Evolutionary conservation across 2,113 vertebrate genomes (phyloP), one percentile per base, ranked within the genome.

Genomic region (Prinia subflava): DNA sequence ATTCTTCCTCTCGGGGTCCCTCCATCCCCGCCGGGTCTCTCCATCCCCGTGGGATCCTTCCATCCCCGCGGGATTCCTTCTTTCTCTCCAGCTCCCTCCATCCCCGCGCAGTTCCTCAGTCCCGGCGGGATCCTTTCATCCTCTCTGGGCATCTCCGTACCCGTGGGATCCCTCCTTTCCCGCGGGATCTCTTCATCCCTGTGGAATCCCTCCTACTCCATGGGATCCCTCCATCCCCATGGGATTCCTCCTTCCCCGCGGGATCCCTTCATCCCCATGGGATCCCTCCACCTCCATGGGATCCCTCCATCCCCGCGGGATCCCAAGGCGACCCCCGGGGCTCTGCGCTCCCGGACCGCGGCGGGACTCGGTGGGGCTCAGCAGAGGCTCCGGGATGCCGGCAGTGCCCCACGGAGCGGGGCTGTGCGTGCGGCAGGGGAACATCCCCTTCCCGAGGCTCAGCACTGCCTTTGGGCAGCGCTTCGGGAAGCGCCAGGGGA

Each of bases 331-430:
- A 30, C 39, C 14, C 52, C 20, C 6, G 57, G 68, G n/a, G 42
- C 41, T 14, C 50, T 2, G 82, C 20, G 6, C 37, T 44, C 30
- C 7, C 62, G 11, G 47, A 2, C 6, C 3, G 0, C 9, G 6
- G 39, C 30, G 1, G 42, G 42, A 10, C 37, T 6, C 5, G 1
- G 39, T 1, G 24, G 30, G 23, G 2, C 33, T 46, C 57, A 7
- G 1, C 2, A 3, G 37, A 2, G 33, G 20, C 53, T 47, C 15
- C 6, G 4, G 65, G 56, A 16, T 59, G 30, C 44, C 39, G 65
- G 31, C 35, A 33, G 83, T 15, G 56, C 73, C 42, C 0, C 11
- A 1, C 0, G 9, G 46, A 30, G 2, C 0, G 2, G 3, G 4
- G 39, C 18, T 1, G 37, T 3, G 69, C 13, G 7, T 21, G 68